phyloP scores from a whole-genome alignment of 2,797 vertebrate species.

The Psittacula echo region DNA sequence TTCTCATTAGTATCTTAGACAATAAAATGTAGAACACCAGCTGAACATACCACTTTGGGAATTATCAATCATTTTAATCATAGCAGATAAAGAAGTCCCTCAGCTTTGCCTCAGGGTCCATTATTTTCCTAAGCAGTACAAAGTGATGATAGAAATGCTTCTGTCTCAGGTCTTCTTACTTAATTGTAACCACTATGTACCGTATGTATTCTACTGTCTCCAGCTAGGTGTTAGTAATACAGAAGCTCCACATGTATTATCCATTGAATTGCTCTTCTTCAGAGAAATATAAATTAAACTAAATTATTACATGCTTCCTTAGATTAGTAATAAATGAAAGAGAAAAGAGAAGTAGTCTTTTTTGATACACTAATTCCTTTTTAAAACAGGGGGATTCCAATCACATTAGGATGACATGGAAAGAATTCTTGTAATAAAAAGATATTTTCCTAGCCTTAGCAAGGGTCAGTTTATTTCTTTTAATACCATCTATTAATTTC shows the following conservation, averaged over 20 bases:
- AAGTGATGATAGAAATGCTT: constrained; percentile 33
- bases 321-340: constrained; percentile 37
- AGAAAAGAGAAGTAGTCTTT: constrained; percentile 32
- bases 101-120: constrained; percentile 37
- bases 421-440: constrained; percentile 22
- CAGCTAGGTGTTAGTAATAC: constrained; percentile 45
- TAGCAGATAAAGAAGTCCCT: constrained; percentile 36
- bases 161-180: constrained; percentile 33
- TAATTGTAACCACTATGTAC: constrained; percentile 1
- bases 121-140: constrained; percentile 39
- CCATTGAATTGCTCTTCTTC: constrained; percentile 27
- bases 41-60: constrained; percentile 3
- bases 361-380: constrained; percentile 47
- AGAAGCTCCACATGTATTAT: constrained; percentile 13
- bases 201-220: constrained; percentile 12
- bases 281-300: constrained; percentile 62
- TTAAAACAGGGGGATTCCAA: constrained; percentile 44
- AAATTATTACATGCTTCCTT: constrained; percentile 55
- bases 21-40: background rate
- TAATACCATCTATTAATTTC: background rate
- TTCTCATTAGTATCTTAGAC: constrained; percentile 34
- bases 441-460: background rate
- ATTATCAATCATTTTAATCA: constrained; percentile 44
- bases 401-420: background rate
- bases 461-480: background rate